phyloP scores from a whole-genome alignment of 2,888 invertebrate genomes.

The Cephus nigrinus region DNA sequence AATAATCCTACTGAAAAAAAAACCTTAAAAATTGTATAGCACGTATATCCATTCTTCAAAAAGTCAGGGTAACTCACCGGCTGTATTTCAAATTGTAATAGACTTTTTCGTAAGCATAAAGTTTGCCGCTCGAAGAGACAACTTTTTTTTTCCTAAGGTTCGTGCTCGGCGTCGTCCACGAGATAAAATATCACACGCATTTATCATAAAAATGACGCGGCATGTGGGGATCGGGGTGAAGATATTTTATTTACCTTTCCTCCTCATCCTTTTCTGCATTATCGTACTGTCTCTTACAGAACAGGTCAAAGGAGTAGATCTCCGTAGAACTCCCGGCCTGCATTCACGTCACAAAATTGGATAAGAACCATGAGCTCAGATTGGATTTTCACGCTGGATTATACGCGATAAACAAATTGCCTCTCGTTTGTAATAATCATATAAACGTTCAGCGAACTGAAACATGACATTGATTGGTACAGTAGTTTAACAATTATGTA shows the following conservation, averaged over 20 bases:
- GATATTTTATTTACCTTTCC: background rate
- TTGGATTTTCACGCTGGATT: background rate
- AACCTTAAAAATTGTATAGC: background rate
- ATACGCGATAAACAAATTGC: background rate
- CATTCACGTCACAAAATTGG: background rate
- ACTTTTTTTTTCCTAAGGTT: background rate
- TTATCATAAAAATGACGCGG: background rate
- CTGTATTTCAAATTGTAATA: constrained; percentile 1
- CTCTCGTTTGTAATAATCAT: background rate
- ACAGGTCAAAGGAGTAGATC: background rate
- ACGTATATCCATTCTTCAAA: background rate
- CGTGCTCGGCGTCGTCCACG: background rate
- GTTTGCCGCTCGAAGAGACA: background rate
- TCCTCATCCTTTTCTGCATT: background rate
- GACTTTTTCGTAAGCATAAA: background rate
- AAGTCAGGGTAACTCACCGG: background rate
- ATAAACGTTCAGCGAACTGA: background rate
- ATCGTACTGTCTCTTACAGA: background rate
- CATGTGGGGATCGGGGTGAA: background rate
- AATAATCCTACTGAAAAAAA: background rate
- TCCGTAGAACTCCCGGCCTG: background rate
- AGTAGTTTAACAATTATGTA: background rate
- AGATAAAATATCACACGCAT: background rate
- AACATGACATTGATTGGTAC: background rate
- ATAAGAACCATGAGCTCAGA: background rate